phyloP scores from a whole-genome alignment of 2,797 vertebrate species.

The Myioborus miniatus region DNA sequence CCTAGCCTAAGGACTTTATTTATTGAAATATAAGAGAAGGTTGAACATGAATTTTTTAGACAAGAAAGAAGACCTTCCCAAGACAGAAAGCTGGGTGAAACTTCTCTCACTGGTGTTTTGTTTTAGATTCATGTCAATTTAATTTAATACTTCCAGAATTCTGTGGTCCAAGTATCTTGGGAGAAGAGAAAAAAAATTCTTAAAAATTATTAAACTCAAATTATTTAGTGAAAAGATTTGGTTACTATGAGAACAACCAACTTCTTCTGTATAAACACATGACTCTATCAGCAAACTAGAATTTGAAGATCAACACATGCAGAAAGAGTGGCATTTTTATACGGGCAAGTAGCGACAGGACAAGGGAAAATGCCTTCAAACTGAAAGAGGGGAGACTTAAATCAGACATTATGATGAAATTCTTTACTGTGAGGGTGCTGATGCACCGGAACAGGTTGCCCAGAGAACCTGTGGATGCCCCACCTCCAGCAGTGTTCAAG shows the following conservation, averaged over 20 bases:
- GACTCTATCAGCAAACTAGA: not conserved
- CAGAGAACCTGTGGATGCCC: not conserved
- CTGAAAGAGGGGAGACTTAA: not conserved
- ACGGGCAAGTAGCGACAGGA: not conserved
- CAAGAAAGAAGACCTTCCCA: not conserved
- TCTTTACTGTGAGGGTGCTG: not conserved
- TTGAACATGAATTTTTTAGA: not conserved
- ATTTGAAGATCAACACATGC: not conserved
- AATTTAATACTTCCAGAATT: not conserved
- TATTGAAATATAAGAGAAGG: not conserved
- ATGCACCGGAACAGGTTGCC: not conserved
- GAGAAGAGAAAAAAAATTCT: not conserved
- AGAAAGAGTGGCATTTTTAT: not conserved
- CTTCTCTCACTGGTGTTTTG: not conserved
- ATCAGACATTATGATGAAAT: not conserved
- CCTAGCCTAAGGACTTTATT: not conserved
- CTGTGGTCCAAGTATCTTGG: not conserved
- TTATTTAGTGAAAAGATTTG: not conserved
- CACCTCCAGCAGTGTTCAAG: accelerated
- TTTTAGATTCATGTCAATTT: not conserved
- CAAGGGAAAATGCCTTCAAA: not conserved
- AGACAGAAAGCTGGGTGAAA: not conserved
- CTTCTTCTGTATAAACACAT: not conserved
- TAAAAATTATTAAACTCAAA: not conserved
- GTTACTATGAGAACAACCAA: not conserved